Conservation (phyloP, 1,140 invertebrate genomes). For the Campoletis sonorensis region DNA sequence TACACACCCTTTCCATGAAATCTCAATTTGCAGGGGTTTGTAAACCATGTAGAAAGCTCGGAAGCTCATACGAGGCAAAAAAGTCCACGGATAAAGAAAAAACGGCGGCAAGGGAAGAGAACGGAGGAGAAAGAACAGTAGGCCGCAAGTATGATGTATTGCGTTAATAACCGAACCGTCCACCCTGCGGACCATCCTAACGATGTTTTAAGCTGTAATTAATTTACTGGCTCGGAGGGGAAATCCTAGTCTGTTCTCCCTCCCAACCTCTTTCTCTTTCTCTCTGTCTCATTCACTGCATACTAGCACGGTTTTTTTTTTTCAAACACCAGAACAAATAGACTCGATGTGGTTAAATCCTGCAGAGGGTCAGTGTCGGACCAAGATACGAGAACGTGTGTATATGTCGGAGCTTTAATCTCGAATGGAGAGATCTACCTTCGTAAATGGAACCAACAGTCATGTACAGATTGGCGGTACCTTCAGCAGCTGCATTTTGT, state of each 20-base stretch:
- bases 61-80: not conserved
- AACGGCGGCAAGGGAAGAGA: slow-evolving; percentile 16
- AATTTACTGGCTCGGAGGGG: slow-evolving; percentile 62
- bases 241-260: slow-evolving; percentile 5
- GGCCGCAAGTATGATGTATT: slow-evolving; percentile 66
- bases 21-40: not conserved
- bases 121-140: slow-evolving; percentile 32
- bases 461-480: no score
- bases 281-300: not conserved
- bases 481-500: no score
- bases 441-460: no score
- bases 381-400: not conserved
- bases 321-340: slow-evolving; percentile 1
- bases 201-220: slow-evolving; percentile 73
- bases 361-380: not conserved
- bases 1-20: not conserved
- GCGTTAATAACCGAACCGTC: slow-evolving; percentile 69
- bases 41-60: not conserved
- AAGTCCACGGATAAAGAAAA: not conserved
- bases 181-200: slow-evolving; percentile 57
- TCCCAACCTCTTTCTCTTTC: not conserved
- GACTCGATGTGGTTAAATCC: not conserved
- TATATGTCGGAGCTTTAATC: slow-evolving; percentile 15
- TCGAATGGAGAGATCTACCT: slow-evolving; percentile 11
- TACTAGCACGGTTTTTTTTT: not conserved